phyloP scores from a whole-genome alignment of 92 coral and sea anemone species.

The Muricea muricata region DNA sequence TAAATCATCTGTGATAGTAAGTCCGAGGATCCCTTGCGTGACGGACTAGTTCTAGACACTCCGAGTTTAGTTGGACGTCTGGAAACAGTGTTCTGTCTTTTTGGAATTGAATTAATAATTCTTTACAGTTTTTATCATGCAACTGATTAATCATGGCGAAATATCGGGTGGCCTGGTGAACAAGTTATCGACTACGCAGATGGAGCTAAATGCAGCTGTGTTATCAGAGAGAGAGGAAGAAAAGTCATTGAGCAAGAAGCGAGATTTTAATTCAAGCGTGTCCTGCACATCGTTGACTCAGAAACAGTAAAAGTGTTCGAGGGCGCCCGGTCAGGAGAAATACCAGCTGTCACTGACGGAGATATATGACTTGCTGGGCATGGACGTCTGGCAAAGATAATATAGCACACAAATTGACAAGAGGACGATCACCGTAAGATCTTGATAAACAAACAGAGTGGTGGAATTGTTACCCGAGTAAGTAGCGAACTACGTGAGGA shows the following conservation, averaged over 20 bases:
- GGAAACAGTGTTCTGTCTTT: no score
- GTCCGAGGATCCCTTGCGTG: no score
- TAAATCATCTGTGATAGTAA: no score
- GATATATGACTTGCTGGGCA: conserved; percentile 20
- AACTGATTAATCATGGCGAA: conserved; percentile 77
- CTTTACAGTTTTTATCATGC: no score
- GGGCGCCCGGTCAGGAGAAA: conserved; percentile 62
- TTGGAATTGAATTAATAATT: no score
- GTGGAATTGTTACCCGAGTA: no score
- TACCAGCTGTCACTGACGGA: conserved; percentile 17
- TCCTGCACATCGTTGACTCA: conserved; percentile 74
- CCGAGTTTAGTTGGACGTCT: no score
- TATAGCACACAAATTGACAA: conserved; percentile 11
- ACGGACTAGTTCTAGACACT: no score
- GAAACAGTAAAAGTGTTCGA: conserved; percentile 61
- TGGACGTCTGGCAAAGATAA: conserved; percentile 28
- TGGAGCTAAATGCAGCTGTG: conserved; percentile 70
- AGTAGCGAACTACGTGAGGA: no score
- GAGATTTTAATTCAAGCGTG: conserved; percentile 65
- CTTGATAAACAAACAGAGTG: conserved; percentile 1
- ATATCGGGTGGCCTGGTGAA: conserved; percentile 65
- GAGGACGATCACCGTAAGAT: conserved; percentile 7
- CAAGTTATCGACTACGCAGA: conserved; percentile 69
- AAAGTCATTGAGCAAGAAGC: conserved; percentile 69
- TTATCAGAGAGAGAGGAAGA: conserved; percentile 66